A percentile compares a stretch with the other conserved stretches of the same genome.
Evolutionary conservation across 1,140 invertebrate genomes (phyloP).

Genomic region (Brachionus paranguensis): DNA sequence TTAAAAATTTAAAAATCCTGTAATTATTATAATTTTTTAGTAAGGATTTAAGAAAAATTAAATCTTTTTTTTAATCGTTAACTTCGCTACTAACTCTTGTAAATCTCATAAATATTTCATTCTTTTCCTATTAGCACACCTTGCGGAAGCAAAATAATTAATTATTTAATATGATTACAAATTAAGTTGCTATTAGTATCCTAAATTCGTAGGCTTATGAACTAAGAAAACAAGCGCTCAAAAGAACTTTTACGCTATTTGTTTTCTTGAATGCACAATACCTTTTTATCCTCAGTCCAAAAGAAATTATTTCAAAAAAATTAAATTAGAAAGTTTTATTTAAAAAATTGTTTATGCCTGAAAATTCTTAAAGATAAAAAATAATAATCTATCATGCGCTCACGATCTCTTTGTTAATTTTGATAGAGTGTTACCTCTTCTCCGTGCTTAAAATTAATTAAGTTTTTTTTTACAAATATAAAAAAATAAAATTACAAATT

Average conservation of each 20-base stretch:
- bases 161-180: background rate
- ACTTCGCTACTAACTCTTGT: background rate
- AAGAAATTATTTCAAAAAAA: background rate
- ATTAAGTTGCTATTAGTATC: background rate
- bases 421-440: background rate
- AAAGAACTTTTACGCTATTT: background rate
- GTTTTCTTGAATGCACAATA: too few relatives aligned
- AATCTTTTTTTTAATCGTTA: background rate
- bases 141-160: background rate
- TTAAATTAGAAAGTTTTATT: background rate
- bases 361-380: background rate
- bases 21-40: too few relatives aligned
- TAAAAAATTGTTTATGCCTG: background rate
- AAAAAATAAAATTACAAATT: background rate
- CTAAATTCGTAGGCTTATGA: background rate
- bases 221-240: background rate
- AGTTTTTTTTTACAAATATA: background rate
- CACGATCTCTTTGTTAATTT: background rate
- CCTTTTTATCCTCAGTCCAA: too few relatives aligned
- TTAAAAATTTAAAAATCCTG: too few relatives aligned
- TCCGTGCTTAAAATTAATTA: background rate
- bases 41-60: background rate
- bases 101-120: background rate
- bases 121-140: background rate
- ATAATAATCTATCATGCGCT: background rate